Evolutionary conservation across 2,888 invertebrate genomes (phyloP).

Genomic region (Masnerella sp.): DNA sequence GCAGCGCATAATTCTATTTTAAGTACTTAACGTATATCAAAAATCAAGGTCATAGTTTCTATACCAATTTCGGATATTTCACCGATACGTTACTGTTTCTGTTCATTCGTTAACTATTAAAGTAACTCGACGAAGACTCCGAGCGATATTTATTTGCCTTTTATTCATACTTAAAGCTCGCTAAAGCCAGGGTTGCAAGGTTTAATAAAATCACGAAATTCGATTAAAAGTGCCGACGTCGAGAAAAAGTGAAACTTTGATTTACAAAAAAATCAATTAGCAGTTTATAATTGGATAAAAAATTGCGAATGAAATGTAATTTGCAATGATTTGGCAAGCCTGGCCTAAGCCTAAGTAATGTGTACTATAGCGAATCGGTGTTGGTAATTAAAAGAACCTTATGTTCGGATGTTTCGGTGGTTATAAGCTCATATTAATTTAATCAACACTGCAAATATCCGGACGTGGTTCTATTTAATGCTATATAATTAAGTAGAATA

Average conservation of each 20-base stretch:
- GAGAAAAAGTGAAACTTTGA: too few relatives aligned
- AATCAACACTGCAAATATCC: constrained; percentile 56
- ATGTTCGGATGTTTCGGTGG: constrained; percentile 60
- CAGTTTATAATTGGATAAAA: too few relatives aligned
- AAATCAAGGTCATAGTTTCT: constrained; percentile 23
- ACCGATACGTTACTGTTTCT: constrained; percentile 3
- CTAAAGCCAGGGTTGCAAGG: constrained; percentile 17
- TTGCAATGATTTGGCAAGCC: too few relatives aligned
- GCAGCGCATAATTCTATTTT: background rate
- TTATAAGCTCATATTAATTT: constrained; percentile 49
- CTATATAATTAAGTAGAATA: constrained; percentile 32
- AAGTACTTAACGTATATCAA: background rate
- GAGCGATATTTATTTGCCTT: constrained; percentile 39
- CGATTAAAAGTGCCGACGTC: too few relatives aligned
- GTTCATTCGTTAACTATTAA: constrained; percentile 32
- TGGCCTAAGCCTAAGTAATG: constrained; percentile 23
- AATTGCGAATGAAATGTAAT: too few relatives aligned
- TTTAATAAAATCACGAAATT: too few relatives aligned
- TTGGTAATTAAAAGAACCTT: constrained; percentile 53
- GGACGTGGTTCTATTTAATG: constrained; percentile 52
- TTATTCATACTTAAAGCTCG: constrained; percentile 16
- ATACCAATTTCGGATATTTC: constrained; percentile 4
- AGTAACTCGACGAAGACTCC: constrained; percentile 21
- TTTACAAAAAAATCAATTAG: too few relatives aligned
- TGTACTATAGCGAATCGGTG: constrained; percentile 55